These are phyloP conservation scores for Sinocyclocheilus rhinocerous DNA, from an alignment of 2,113 vertebrate genomes.

Conservation along the genomic window DNA sequence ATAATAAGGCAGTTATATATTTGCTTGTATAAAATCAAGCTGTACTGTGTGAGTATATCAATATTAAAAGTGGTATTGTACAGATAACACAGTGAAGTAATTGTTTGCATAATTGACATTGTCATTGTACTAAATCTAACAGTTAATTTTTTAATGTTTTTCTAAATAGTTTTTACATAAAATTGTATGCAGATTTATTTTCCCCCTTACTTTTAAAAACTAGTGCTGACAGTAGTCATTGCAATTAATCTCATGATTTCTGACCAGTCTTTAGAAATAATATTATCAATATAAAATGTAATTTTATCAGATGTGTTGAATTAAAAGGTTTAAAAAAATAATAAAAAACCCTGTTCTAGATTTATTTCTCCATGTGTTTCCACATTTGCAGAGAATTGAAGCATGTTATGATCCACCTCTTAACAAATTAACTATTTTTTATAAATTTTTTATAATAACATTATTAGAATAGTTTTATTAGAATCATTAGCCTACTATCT, in stretches of 20 bases:
- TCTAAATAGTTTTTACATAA: not conserved
- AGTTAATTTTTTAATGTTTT: not conserved
- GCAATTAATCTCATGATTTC: too few relatives aligned
- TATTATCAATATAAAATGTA: too few relatives aligned
- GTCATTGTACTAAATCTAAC: not conserved
- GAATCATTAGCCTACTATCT: not conserved
- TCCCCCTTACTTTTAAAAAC: not conserved
- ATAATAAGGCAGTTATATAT: not conserved
- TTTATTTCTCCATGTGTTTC: not conserved
- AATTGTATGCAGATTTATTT: too few relatives aligned
- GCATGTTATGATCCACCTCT: not conserved
- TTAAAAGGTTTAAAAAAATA: not conserved
- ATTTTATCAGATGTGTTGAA: not conserved
- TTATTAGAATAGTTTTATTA: not conserved
- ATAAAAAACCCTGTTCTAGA: not conserved
- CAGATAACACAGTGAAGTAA: not conserved
- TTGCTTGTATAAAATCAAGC: not conserved
- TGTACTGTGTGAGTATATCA: not conserved
- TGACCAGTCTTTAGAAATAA: not conserved
- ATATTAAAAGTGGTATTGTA: not conserved
- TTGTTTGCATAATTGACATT: not conserved
- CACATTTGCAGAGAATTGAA: not conserved
- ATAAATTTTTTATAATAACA: not conserved
- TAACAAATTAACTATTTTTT: not conserved
- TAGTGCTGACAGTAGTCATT: not conserved